Base-by-base conservation (phyloP, 2,797 vertebrate species). In the Atherinosoma microstoma region DNA sequence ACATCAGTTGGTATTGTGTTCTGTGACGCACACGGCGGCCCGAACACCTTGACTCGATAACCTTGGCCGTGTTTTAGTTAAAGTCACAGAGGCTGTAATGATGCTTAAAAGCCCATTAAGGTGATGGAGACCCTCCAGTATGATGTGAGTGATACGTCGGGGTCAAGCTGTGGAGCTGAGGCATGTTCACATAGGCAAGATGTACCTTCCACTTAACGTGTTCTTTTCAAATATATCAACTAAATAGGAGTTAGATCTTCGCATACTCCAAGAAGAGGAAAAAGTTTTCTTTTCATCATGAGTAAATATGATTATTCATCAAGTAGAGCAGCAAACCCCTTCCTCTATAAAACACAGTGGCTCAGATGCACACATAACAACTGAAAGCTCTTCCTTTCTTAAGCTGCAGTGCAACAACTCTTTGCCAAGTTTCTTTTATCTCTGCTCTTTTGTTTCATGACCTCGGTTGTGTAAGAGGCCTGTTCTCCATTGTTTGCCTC, bases 401-500 rank as follows among this genome's bases (percentile, higher is more conserved):
- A 2, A 9, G 53, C 51, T 66, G 32, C 68, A 34, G 18, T 9
- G 34, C 57, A 83, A 81, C 69, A 79, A 67, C 78, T 65, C 47
- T 47, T 64, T 32, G 58, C 64, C 36, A 75, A 64, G 58, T 83
- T 88, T 84, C 67, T 72, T 80, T 84, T 76, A 78, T 86, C 66
- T 70, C 18, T 0, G 8, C 73, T 77, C 70, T 15, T 77, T 78
- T 88, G 86, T 87, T 84, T 78, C 2, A 3, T 86, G 79, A 89
- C 87, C 87, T 87, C 67, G 0, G 67, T 60, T 74, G 74, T 62
- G 64, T 58, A 81, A 77, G 71, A 77, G 61, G 82, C 85, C 91
- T 75, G 70, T 85, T 90, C 89, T 87, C 88, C 82, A 59, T 90
- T 84, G 92, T 93, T 83, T 68, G 84, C 90, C 91, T 87, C 73